Evolutionary conservation across 1,140 invertebrate genomes (phyloP), one percentile per base, ranked within the genome.

Genomic region (Amyelois transitella): DNA sequence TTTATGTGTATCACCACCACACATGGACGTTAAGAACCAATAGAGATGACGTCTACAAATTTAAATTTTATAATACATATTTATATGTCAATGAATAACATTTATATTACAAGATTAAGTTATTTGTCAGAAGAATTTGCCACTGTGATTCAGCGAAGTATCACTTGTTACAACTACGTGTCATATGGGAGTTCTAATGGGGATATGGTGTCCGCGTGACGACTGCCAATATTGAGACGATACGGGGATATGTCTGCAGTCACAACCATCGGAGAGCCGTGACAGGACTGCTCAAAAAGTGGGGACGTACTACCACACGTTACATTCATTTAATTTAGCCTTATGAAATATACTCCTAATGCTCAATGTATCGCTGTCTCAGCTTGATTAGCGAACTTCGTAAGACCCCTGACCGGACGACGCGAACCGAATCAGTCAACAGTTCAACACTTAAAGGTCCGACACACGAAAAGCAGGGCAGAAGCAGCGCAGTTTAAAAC

Each of bases 1-100:
- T 74, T 85, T 81, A 78, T 83, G 81, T 86, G 82, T 88, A 85
- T 85, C 69, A n/a, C n/a, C n/a, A n/a, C n/a, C n/a, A 86, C 85
- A 88, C 79, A 81, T 87, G 85, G 82, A 88, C 85, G 85, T 81
- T 72, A 80, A 85, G 71, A 75, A 81, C 70, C 84, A 79, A 84
- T 76, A 84, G 66, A 78, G 77, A 83, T 84, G 82, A 82, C 77
- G 75, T 81, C 74, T 77, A 86, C 54, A 81, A 77, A 73, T 77
- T 55, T 55, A 22, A n/a, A 51, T 72, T 71, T 76, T 82, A 83
- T 70, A 81, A 71, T 77, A 72, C 64, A 78, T 73, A 75, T 64
- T 53, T 85, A 79, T n/a, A n/a, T 38, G 32, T 74, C 57, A 72
- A 75, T 62, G 65, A 62, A 64, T 68, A 80, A 78, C 64, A 70